These are phyloP conservation scores for Rhineura floridana DNA, from an alignment of 2,113 vertebrate genomes.

Conservation along the genomic window DNA sequence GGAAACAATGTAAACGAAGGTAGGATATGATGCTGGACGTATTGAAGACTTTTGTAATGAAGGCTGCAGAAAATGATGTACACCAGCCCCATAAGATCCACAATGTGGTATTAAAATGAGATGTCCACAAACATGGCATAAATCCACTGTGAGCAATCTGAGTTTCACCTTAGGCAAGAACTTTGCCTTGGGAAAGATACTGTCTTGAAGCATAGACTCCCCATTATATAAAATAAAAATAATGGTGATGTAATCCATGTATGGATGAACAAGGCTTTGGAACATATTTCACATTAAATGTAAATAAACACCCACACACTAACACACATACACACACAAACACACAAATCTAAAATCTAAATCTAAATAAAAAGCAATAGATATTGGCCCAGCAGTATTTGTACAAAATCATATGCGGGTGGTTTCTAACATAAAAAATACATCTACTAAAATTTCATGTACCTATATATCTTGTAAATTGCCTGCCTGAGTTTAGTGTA, in stretches of 20 bases:
- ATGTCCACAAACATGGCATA: too few relatives aligned
- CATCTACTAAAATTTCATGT: neutral
- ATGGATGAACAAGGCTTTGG: neutral
- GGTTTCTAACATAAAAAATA: neutral
- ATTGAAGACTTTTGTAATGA: neutral
- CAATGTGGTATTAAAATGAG: neutral
- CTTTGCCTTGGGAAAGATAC: neutral
- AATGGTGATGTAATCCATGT: neutral
- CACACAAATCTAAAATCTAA: neutral
- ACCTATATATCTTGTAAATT: constrained; percentile 17
- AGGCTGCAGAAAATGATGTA: neutral
- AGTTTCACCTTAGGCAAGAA: neutral
- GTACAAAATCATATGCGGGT: neutral
- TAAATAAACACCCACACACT: too few relatives aligned
- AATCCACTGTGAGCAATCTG: neutral
- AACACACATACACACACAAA: too few relatives aligned
- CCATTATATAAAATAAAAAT: neutral
- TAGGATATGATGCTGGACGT: neutral
- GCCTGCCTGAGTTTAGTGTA: neutral
- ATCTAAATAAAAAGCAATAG: neutral
- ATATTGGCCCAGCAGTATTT: constrained; percentile 34
- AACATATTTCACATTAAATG: neutral
- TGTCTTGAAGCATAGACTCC: neutral
- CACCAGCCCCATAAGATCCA: too few relatives aligned
- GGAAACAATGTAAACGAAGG: too few relatives aligned